Evolutionary conservation across 2,797 vertebrate species (phyloP).

Genomic region (Thunnus albacares): DNA sequence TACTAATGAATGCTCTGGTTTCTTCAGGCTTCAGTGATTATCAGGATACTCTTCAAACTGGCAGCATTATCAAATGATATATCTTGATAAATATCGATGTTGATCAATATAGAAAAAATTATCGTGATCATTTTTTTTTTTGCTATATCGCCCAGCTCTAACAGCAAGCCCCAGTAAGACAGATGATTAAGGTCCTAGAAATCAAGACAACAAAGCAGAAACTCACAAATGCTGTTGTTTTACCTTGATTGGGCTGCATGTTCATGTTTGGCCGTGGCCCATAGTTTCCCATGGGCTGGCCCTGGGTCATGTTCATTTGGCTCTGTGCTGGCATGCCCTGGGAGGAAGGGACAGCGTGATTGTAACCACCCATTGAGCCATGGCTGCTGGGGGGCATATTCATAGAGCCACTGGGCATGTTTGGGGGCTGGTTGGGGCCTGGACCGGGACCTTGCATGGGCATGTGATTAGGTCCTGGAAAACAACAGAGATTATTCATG

Average conservation of each 20-base stretch:
- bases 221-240: conserved; percentile 13
- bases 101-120: no score
- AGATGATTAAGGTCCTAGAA: background rate
- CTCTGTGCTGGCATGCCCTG: conserved; percentile 96
- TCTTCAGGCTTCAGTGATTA: no score
- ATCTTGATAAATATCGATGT: no score
- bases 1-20: no score
- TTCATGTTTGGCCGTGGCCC: conserved; percentile 98
- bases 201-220: conserved; percentile 11
- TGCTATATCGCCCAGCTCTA: no score
- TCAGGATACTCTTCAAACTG: no score
- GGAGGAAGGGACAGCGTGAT: conserved; percentile 94
- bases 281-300: conserved; percentile 96
- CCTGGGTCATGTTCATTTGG: conserved; percentile 98
- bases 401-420: conserved; percentile 94
- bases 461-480: conserved; percentile 96
- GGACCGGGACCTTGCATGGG: conserved; percentile 98
- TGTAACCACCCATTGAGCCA: conserved; percentile 96
- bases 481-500: conserved; percentile 53
- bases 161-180: no score
- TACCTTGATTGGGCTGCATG: conserved; percentile 98
- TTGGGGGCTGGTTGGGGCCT: conserved; percentile 95
- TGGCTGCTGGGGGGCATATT: conserved; percentile 97
- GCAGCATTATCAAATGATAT: no score
- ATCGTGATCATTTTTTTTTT: no score